Evolutionary conservation across 2,888 invertebrate species (phyloP).

Genomic region (Rhagium mordax): DNA sequence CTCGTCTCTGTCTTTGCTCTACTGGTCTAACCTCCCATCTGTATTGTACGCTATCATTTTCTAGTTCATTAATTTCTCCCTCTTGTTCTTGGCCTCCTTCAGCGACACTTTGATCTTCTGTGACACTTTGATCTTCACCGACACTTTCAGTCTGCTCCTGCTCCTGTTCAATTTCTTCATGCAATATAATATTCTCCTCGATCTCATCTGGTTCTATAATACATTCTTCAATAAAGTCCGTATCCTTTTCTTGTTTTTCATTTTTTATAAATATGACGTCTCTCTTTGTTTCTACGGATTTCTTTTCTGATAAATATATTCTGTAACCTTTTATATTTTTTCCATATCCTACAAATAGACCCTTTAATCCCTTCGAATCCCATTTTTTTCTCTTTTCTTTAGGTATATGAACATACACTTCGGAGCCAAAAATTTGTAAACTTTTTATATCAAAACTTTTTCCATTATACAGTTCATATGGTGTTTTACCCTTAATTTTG

Average conservation of each 20-base stretch:
- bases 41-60: too few species aligned
- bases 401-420: not conserved
- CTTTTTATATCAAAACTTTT: not conserved
- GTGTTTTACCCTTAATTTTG: not conserved
- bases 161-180: too few species aligned
- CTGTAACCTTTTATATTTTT: slow-evolving; percentile 26
- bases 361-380: slow-evolving; percentile 9
- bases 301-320: slow-evolving; percentile 5
- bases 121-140: too few species aligned
- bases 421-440: not conserved
- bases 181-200: too few species aligned
- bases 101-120: too few species aligned
- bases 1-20: too few species aligned
- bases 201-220: not conserved
- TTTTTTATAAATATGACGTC: not conserved
- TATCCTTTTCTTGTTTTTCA: not conserved
- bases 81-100: too few species aligned
- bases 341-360: slow-evolving; percentile 22
- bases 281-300: not conserved
- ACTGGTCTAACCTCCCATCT: too few species aligned
- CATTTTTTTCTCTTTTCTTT: slow-evolving; percentile 9
- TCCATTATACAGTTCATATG: not conserved
- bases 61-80: too few species aligned
- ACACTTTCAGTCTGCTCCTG: too few species aligned
- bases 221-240: not conserved